A percentile compares a stretch with the other conserved stretches of the same genome.
phyloP scores from a whole-genome alignment of 2,113 vertebrate genomes.

The Gyps fulvus region DNA sequence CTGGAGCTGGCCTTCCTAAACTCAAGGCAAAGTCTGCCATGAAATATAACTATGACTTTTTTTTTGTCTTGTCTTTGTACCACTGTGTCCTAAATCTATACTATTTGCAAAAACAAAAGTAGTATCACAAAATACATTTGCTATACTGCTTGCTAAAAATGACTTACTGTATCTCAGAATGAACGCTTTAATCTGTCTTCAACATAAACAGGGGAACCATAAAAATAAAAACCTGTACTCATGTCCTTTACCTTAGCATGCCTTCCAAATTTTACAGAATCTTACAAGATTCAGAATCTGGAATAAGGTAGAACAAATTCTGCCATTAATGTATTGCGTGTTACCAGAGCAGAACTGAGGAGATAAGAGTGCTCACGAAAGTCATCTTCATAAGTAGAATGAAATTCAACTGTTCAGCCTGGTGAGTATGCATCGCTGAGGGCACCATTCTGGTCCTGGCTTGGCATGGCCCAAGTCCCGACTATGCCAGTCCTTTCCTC shows the following conservation, averaged over 20 bases:
- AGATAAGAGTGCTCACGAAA: neutral
- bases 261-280: neutral
- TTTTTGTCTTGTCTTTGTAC: neutral
- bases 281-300: neutral
- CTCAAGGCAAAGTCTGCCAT: neutral
- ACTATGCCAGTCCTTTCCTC: neutral
- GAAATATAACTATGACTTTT: neutral
- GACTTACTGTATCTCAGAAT: neutral
- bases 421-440: accelerated
- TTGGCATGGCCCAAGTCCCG: accelerated
- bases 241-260: neutral
- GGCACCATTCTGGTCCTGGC: neutral
- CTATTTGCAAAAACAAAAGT: neutral
- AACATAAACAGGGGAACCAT: neutral
- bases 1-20: neutral
- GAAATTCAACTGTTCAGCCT: neutral
- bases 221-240: neutral
- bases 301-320: neutral
- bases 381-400: neutral
- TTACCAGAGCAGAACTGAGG: neutral
- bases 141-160: neutral
- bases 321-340: neutral
- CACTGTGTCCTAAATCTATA: neutral
- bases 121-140: neutral
- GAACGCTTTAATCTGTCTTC: neutral